Evolutionary conservation across 53 echinoderm and acorn worm genomes (phyloP), one percentile per base, ranked within the genome.

Genomic region (Mesocentrotus franciscanus): DNA sequence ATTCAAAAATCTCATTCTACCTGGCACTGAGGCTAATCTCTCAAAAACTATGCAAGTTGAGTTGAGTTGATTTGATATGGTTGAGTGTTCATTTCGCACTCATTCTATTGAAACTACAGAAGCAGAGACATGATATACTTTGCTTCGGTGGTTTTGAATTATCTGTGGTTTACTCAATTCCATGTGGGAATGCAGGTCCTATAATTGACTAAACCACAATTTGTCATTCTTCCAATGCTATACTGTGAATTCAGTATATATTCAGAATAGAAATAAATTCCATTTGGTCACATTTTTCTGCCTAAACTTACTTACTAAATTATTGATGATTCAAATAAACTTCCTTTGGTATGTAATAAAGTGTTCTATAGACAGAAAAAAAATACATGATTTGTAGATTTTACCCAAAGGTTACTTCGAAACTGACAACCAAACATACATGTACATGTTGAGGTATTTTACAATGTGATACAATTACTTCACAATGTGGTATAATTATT

Each of bases 81-180:
- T 42, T 13, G 75, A 32, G 10, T 29, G 16, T 83, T 39, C 9
- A 83, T 83, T 39, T 83, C 39, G 1, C 17, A 83, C 39, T 18
- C 17, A 83, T 13, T 39, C 76, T 76, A 32, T 32, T 26, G 30
- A 76, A 30, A 66, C 20, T 49, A 49, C 22, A 83, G 10, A 83
- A 10, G 10, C 74, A 74, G 29, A 10, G 74, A 74, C 29, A 10
- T 39, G 83, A 16, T 33, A 49, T 33, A 76, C 20, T 22, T 83
- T 83, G 83, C 83, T 22, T 83, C 15, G 9, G 8, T 83, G 83
- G 42, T 83, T 83, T 49, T 42, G 42, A 39, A 83, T 42, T 39
- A 83, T 83, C 13, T 83, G 83, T 39, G 83, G 83, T 83, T 83
- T 49, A 17, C 84, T 84, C 0, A 84, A 84, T 55, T 76, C 76